Evolutionary conservation across 2,797 vertebrate genomes (phyloP).

Genomic region (Aeoliscus strigatus): DNA sequence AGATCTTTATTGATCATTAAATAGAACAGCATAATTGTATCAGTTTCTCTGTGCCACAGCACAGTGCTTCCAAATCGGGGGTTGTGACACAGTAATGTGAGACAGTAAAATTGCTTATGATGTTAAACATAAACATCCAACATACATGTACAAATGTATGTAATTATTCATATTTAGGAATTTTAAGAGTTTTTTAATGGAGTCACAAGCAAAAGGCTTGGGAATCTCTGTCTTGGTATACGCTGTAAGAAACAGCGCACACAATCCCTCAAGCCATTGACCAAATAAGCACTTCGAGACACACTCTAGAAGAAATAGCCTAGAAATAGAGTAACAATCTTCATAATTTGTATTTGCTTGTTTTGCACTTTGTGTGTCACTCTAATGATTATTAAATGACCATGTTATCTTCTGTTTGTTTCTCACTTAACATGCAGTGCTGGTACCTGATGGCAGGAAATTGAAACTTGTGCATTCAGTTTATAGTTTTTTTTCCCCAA

Average conservation of each 20-base stretch:
- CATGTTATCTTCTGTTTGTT: neutral
- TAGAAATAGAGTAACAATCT: slow-evolving; percentile 38
- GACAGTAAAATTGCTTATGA: no score
- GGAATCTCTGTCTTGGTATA: slow-evolving; percentile 12
- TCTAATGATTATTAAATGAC: slow-evolving; percentile 24
- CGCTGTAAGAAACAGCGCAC: slow-evolving; percentile 48
- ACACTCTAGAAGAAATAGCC: slow-evolving; percentile 42
- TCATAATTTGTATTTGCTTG: slow-evolving; percentile 28
- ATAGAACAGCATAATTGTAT: slow-evolving; percentile 35
- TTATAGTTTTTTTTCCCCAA: slow-evolving; percentile 10
- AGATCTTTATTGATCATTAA: slow-evolving; percentile 22
- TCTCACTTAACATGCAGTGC: slow-evolving; percentile 30
- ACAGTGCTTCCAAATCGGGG: slow-evolving; percentile 10
- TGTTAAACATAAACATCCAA: no score
- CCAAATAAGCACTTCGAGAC: slow-evolving; percentile 32
- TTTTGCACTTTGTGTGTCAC: slow-evolving; percentile 52
- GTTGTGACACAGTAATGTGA: slow-evolving; percentile 14
- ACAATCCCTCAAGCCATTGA: slow-evolving; percentile 69
- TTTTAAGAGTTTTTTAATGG: neutral
- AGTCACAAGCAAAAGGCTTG: slow-evolving; percentile 24
- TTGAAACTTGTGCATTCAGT: slow-evolving; percentile 12
- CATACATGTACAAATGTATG: no score
- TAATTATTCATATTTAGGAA: no score
- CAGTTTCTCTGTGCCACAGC: slow-evolving; percentile 3
- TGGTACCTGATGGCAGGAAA: slow-evolving; percentile 25